A percentile compares a stretch with the other conserved stretches of the same genome.
Evolutionary conservation across 2,888 invertebrate genomes (phyloP).

Genomic region (Apamea monoglypha): DNA sequence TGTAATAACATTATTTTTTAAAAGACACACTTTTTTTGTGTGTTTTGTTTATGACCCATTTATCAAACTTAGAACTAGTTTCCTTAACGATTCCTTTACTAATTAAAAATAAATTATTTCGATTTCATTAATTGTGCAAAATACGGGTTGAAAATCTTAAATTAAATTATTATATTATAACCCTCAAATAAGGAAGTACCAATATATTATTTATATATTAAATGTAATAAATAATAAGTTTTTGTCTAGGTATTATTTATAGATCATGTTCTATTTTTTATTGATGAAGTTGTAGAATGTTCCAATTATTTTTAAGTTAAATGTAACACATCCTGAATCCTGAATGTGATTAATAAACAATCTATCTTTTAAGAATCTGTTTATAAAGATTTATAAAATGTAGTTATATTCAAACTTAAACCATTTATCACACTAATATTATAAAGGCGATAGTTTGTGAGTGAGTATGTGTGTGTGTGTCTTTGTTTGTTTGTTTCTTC

Average conservation of each 20-base stretch:
- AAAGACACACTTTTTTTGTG: no score
- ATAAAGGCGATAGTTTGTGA: no score
- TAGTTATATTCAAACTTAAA: background rate
- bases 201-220: slow-evolving; percentile 3
- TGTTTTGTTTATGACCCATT: no score
- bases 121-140: slow-evolving; percentile 5
- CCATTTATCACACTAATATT: background rate
- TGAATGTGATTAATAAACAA: slow-evolving; percentile 26
- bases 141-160: background rate
- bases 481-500: no score
- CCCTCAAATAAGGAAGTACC: slow-evolving; percentile 28
- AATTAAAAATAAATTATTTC: slow-evolving; percentile 18
- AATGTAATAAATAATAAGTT: slow-evolving; percentile 25
- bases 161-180: slow-evolving; percentile 7
- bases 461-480: no score
- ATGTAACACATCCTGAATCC: slow-evolving; percentile 30
- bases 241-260: background rate
- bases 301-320: background rate
- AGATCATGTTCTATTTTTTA: slow-evolving; percentile 7
- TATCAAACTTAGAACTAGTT: slow-evolving; percentile 17
- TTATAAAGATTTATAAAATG: background rate
- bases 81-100: slow-evolving; percentile 11
- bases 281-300: slow-evolving; percentile 3
- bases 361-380: no score
- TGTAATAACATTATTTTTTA: no score